A percentile compares a stretch with the other conserved stretches of the same genome.
Evolutionary conservation across 2,888 invertebrate species (phyloP).

Genomic region (Zonitis immaculata): DNA sequence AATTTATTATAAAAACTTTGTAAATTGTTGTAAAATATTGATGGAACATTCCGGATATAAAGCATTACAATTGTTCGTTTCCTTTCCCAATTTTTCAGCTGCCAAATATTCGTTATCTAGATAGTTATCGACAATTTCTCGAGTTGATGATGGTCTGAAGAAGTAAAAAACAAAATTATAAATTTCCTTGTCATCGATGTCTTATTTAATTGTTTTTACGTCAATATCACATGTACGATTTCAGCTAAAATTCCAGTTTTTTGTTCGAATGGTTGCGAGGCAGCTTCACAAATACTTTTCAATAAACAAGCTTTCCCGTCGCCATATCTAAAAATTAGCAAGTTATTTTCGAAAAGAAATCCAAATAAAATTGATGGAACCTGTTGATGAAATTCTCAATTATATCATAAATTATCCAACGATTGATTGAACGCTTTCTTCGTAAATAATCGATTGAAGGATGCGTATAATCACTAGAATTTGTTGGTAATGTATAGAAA

Average conservation of each 20-base stretch:
- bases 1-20: constrained; percentile 35
- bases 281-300: constrained; percentile 69
- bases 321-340: constrained; percentile 53
- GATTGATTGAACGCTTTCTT: constrained; percentile 35
- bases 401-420: constrained; percentile 42
- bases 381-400: constrained; percentile 38
- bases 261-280: constrained; percentile 51
- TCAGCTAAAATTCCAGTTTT: constrained; percentile 65
- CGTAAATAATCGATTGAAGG: constrained; percentile 35
- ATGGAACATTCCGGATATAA: constrained; percentile 62
- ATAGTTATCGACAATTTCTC: constrained; percentile 59
- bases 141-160: constrained; percentile 66
- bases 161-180: too few relatives aligned
- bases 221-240: constrained; percentile 61
- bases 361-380: neutral
- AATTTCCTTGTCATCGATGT: too few relatives aligned
- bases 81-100: constrained; percentile 64
- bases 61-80: constrained; percentile 52
- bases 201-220: constrained; percentile 52
- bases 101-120: constrained; percentile 69
- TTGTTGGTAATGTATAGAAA: constrained; percentile 62
- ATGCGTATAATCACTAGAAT: constrained; percentile 56
- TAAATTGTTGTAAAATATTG: constrained; percentile 58
- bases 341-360: neutral
- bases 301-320: constrained; percentile 65